Conservation (phyloP, 2,888 invertebrate species). For the Drosophila dives region DNA sequence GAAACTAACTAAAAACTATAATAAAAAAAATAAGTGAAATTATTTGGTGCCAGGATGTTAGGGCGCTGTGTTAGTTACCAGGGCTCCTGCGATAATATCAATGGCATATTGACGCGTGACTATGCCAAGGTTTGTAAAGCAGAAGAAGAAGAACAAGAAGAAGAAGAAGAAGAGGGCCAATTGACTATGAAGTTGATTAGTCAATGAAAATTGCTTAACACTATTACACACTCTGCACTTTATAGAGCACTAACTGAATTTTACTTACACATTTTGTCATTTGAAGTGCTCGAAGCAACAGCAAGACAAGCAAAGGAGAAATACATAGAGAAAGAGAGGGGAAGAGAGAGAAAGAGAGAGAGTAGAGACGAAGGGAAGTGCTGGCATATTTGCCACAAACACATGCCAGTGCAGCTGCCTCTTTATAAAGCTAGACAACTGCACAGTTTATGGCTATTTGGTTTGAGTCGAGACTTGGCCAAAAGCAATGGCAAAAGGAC, state of each 20-base stretch:
- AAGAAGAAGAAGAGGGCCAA: constrained; percentile 14
- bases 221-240: constrained; percentile 43
- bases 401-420: constrained; percentile 29
- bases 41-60: constrained; percentile 75
- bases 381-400: constrained; percentile 37
- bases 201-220: constrained; percentile 57
- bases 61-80: constrained; percentile 86
- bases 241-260: constrained; percentile 50
- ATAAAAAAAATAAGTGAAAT: constrained; percentile 10
- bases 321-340: not conserved
- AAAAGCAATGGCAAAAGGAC: constrained; percentile 11
- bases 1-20: constrained; percentile 2
- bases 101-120: constrained; percentile 86
- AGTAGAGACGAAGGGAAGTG: not conserved
- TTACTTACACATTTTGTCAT: constrained; percentile 38
- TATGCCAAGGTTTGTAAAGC: constrained; percentile 88
- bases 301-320: not conserved
- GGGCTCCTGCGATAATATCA: constrained; percentile 91
- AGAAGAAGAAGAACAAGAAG: not conserved
- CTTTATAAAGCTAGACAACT: constrained; percentile 40
- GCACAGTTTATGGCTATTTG: constrained; percentile 52
- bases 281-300: constrained; percentile 8
- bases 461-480: constrained; percentile 33
- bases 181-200: constrained; percentile 58
- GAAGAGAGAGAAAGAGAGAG: not conserved